phyloP scores from a whole-genome alignment of 2,888 invertebrate genomes.

The Magallana nippona region DNA sequence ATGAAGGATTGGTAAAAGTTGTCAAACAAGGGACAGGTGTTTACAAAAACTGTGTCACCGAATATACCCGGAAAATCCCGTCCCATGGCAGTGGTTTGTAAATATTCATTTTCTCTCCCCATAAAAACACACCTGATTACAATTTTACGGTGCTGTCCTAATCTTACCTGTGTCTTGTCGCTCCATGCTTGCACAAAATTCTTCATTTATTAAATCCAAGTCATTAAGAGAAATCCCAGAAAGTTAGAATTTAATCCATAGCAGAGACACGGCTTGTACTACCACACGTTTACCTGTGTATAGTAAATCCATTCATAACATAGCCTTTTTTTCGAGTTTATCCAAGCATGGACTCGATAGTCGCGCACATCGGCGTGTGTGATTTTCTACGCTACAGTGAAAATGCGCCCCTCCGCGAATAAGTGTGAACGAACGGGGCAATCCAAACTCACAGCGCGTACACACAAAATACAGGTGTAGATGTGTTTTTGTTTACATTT shows the following conservation, averaged over 20 bases:
- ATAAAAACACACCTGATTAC: background rate
- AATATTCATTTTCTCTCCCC: background rate
- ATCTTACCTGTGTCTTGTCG: conserved; percentile 5
- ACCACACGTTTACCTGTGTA: conserved; percentile 17
- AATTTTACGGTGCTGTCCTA: background rate
- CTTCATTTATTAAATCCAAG: background rate
- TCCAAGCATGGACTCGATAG: conserved; percentile 38
- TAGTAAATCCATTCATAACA: conserved; percentile 42
- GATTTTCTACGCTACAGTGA: background rate
- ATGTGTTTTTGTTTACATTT: conserved; percentile 2
- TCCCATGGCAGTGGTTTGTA: background rate
- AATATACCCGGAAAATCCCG: conserved; percentile 28
- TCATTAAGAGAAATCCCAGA: background rate
- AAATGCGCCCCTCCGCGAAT: conserved; percentile 36
- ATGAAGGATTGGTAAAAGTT: too few relatives aligned
- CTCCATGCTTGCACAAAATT: conserved; percentile 8
- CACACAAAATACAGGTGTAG: background rate
- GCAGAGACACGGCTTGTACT: conserved; percentile 20
- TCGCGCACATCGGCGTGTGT: conserved; percentile 31
- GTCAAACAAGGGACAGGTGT: background rate
- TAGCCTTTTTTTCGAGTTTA: conserved; percentile 35
- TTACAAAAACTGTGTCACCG: conserved; percentile 7
- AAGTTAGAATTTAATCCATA: conserved; percentile 16
- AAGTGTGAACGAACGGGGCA: background rate
- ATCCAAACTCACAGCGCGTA: conserved; percentile 11